Evolutionary conservation across 2,113 vertebrate genomes (phyloP), one percentile per base, ranked within the genome.

Genomic region (Ptilonorhynchus violaceus): DNA sequence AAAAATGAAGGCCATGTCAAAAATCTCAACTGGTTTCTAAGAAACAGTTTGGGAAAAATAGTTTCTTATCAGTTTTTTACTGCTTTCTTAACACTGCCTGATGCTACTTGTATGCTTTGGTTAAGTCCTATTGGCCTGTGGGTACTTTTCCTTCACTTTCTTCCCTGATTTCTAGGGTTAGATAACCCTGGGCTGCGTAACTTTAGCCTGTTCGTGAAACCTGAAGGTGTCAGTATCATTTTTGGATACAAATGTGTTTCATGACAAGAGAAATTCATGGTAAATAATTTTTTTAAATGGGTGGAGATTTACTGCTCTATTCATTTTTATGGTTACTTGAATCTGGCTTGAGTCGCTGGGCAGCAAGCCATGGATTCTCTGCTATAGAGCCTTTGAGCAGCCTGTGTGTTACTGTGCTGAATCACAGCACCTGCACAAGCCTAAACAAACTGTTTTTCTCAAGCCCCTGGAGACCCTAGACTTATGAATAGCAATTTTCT

Each of bases 261-360:
- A 81, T 87, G 76, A 86, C 64, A 92, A 90, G 62, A 77, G 23
- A 91, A 91, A 81, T 73, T 91, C 70, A 88, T 88, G 68, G 77
- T 84, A 94, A 96, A 88, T 79, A 79, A 1, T 64, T 90, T 93
- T 93, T 50, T 1, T 4, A 10, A 82, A 73, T 93, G 52, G 49
- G 72, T 74, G 70, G 84, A 89, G 50, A 72, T 94, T 89, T 95
- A 92, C 82, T 91, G 56, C 74, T 78, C 19, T 80, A 12, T 77
- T 95, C 86, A 53, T 72, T 96, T 97, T 94, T 92, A 90, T 79
- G 46, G 70, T 86, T 89, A 93, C 72, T 93, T 84, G 86, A 92
- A 68, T 86, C 74, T 90, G 84, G 27, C 75, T 92, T 90, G 55
- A 91, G 78, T 80, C 64, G 66, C 28, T 81, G 92, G 95, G 92